Conservation (phyloP, 1,140 invertebrate genomes). For the Plodia interpunctella region DNA sequence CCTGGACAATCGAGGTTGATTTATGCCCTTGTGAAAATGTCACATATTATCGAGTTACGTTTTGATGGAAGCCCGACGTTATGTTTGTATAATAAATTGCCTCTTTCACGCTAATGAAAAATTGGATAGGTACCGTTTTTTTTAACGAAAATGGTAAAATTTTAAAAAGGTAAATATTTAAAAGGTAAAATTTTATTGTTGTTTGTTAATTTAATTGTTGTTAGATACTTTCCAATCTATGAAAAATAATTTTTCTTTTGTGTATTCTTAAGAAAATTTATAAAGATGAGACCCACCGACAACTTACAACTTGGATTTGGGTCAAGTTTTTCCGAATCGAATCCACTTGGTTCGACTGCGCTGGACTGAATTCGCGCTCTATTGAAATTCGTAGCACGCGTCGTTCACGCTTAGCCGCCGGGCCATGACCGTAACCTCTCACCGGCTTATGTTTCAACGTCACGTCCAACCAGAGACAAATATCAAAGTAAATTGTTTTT, state of each 20-base stretch:
- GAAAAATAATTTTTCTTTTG: too few species aligned
- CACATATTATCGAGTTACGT: not conserved
- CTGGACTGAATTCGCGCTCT: slow-evolving; percentile 23
- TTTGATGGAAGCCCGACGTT: not conserved
- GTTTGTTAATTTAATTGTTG: too few species aligned
- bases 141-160: too few species aligned
- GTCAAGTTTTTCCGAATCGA: slow-evolving; percentile 24
- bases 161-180: too few species aligned
- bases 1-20: not conserved
- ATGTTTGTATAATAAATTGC: not conserved
- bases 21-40: not conserved
- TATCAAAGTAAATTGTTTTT: slow-evolving; percentile 60
- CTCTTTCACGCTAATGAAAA: not conserved
- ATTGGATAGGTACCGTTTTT: too few species aligned
- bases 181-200: too few species aligned
- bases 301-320: not conserved
- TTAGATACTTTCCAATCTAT: too few species aligned
- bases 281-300: not conserved
- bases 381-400: slow-evolving; percentile 36
- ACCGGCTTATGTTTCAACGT: slow-evolving; percentile 44
- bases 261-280: too few species aligned
- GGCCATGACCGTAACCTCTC: slow-evolving; percentile 51
- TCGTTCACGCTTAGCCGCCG: slow-evolving; percentile 31
- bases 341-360: slow-evolving; percentile 12
- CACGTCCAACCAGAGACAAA: slow-evolving; percentile 52